These are phyloP conservation scores for Pollenia labialis DNA, from an alignment of 2,888 invertebrate genomes.

Conservation along the genomic window DNA sequence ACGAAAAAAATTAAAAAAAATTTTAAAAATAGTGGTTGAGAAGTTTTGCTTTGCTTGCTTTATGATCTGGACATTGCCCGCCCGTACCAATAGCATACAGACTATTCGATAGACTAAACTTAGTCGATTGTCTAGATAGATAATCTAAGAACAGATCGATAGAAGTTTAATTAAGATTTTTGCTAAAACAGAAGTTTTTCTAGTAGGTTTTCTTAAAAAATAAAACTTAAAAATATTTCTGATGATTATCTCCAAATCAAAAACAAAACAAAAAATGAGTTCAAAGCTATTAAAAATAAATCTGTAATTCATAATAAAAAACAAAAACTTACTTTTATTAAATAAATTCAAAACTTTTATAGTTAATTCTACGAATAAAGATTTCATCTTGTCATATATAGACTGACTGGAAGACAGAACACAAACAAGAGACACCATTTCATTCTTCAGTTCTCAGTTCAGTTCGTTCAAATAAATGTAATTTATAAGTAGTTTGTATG, in stretches of 20 bases:
- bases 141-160: no score
- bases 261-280: conserved; percentile 26
- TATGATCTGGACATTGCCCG: no score
- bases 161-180: neutral
- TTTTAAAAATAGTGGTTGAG: no score
- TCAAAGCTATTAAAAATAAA: conserved; percentile 51
- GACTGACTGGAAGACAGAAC: conserved; percentile 44
- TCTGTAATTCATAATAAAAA: conserved; percentile 30
- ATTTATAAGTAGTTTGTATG: conserved; percentile 65
- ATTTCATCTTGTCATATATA: conserved; percentile 67
- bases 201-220: conserved; percentile 31
- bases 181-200: conserved; percentile 34
- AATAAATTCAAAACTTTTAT: conserved; percentile 65
- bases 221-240: conserved; percentile 7
- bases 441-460: conserved; percentile 44
- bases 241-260: conserved; percentile 16
- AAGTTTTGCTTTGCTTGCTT: no score
- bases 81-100: no score
- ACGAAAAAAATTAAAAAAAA: no score
- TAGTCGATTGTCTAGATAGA: no score
- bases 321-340: conserved; percentile 10
- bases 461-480: conserved; percentile 62
- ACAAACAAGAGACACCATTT: conserved; percentile 51
- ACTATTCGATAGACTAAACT: no score
- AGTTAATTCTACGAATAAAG: conserved; percentile 70